Evolutionary conservation across 64 coral and sea anemone species (phyloP).

Genomic region (Montipora sp.): DNA sequence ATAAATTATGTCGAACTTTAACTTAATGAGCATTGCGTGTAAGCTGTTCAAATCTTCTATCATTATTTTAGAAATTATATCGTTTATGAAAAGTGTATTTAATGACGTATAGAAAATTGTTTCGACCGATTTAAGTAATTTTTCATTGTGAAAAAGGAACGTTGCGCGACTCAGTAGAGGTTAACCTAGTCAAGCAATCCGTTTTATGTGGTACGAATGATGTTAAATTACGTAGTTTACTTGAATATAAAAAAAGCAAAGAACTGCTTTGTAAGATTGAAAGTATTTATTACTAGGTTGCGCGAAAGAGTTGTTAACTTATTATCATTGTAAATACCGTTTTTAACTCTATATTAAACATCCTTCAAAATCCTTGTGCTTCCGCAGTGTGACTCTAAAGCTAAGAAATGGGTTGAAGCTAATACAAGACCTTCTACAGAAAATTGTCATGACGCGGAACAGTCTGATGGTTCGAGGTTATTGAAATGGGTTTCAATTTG

Average conservation of each 20-base stretch:
- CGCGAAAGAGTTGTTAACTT: slow-evolving; percentile 32
- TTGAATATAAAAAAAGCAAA: neutral
- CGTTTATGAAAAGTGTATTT: neutral
- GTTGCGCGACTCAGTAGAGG: neutral
- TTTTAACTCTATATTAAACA: slow-evolving; percentile 40
- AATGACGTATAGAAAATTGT: neutral
- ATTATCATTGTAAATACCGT: slow-evolving; percentile 59
- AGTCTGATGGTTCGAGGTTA: no score
- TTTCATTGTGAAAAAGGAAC: neutral
- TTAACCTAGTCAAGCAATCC: neutral
- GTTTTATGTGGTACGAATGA: neutral
- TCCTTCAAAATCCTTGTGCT: neutral
- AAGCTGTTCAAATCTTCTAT: neutral
- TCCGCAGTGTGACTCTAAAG: neutral
- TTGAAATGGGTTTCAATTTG: no score
- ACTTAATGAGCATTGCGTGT: neutral
- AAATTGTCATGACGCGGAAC: no score
- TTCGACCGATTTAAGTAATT: neutral
- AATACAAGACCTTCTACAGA: no score
- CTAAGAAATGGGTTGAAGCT: no score
- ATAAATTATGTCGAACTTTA: no score
- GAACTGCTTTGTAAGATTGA: neutral
- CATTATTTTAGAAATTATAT: neutral
- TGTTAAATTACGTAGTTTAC: neutral
- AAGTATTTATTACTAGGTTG: slow-evolving; percentile 59